A percentile compares a stretch with the other conserved stretches of the same genome.
Evolutionary conservation across 2,113 vertebrate genomes (phyloP).

Genomic region (Triplophysa dalaica): DNA sequence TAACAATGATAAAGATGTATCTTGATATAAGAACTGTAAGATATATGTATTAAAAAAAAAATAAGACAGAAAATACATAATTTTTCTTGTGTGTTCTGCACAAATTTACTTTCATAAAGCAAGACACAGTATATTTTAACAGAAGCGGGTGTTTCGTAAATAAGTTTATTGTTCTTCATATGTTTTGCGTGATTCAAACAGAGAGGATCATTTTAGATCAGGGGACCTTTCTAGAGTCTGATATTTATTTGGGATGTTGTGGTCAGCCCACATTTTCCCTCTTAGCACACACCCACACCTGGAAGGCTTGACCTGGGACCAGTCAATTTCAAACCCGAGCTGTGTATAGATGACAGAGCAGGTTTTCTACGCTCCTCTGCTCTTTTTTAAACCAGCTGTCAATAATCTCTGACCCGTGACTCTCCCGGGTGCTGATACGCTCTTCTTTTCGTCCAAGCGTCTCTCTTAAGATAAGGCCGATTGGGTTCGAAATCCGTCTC

Average conservation of each 20-base stretch:
- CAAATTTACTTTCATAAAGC: no score
- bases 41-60: no score
- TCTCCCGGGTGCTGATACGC: conserved; percentile 14
- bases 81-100: no score
- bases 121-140: no score
- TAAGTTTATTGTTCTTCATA: no score
- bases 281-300: neutral
- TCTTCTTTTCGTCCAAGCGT: conserved; percentile 14
- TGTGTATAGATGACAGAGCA: conserved; percentile 21
- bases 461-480: conserved; percentile 17
- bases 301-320: conserved; percentile 8
- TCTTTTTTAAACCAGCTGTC: conserved; percentile 9
- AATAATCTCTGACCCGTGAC: conserved; percentile 32
- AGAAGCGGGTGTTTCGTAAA: no score
- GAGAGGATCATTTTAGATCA: neutral
- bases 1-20: no score
- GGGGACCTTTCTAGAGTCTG: neutral
- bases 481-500: neutral
- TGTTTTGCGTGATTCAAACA: neutral
- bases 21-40: no score
- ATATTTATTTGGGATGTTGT: neutral
- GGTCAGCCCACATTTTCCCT: neutral
- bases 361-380: neutral
- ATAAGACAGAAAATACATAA: no score
- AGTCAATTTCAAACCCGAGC: conserved; percentile 29